phyloP scores from a whole-genome alignment of 2,888 invertebrate species.

The Stegophylla sp. region DNA sequence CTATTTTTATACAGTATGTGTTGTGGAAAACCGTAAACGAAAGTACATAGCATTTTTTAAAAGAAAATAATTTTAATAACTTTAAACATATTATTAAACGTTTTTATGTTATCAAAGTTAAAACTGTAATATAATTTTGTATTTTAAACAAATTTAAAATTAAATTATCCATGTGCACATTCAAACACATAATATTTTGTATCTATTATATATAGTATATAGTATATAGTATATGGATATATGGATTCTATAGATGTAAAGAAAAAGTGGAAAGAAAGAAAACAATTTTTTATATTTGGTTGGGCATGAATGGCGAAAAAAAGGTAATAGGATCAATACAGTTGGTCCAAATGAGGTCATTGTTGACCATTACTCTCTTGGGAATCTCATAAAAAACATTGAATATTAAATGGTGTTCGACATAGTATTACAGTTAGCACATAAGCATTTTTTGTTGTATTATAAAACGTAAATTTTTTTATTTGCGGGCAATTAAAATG shows the following conservation, averaged over 20 bases:
- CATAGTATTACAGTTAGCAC: not conserved
- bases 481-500: not conserved
- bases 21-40: slow-evolving; percentile 3
- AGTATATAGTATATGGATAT: slow-evolving; percentile 1
- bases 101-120: not conserved
- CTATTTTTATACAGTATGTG: not conserved
- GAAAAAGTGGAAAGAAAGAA: slow-evolving; percentile 4
- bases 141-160: not conserved
- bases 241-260: no score
- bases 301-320: slow-evolving; percentile 25
- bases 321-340: slow-evolving; percentile 48
- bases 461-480: not conserved
- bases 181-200: no score
- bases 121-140: no score
- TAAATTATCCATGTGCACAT: no score
- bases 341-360: slow-evolving; percentile 53
- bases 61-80: not conserved
- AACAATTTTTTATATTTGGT: slow-evolving; percentile 7
- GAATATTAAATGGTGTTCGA: not conserved
- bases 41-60: not conserved
- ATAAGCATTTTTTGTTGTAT: not conserved
- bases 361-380: slow-evolving; percentile 49
- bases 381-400: slow-evolving; percentile 38
- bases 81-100: not conserved
- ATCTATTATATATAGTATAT: not conserved